Evolutionary conservation across 2,888 invertebrate species (phyloP).

Genomic region (Eupeodes luniger): DNA sequence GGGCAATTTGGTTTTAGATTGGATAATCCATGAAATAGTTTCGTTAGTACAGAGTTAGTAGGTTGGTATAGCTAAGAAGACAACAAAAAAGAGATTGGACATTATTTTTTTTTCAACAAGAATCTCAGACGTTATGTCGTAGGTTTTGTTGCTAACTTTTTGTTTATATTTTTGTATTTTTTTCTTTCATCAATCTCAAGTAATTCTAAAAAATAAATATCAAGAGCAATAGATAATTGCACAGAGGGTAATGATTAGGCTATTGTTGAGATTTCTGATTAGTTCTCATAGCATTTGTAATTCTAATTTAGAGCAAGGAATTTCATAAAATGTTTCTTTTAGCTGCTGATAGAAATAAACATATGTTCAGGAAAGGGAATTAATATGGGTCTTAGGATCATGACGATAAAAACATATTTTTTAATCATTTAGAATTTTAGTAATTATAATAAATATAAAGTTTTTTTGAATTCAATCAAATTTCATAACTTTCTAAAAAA

Average conservation of each 20-base stretch:
- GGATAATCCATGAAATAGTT: conserved; percentile 43
- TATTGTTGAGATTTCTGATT: conserved; percentile 43
- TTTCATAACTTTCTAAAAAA: too few relatives aligned
- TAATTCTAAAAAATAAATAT: conserved; percentile 37
- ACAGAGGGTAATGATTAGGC: conserved; percentile 22
- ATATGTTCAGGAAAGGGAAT: background rate
- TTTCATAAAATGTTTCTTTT: conserved; percentile 15
- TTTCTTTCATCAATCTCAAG: conserved; percentile 2
- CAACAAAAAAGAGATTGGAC: conserved; percentile 23
- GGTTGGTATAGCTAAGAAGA: background rate
- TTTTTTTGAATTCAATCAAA: too few relatives aligned
- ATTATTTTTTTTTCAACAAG: conserved; percentile 22
- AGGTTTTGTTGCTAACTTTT: background rate
- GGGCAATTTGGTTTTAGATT: conserved; percentile 30
- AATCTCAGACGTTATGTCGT: conserved; percentile 42
- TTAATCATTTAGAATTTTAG: too few relatives aligned
- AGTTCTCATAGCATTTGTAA: conserved; percentile 44
- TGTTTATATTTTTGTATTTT: background rate
- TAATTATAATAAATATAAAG: too few relatives aligned
- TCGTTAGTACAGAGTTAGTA: background rate
- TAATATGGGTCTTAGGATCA: background rate
- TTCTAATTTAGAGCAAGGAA: conserved; percentile 43
- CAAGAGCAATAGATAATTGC: conserved; percentile 7
- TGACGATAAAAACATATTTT: background rate
- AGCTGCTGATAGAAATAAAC: background rate